Evolutionary conservation across 2,797 vertebrate genomes (phyloP).

Genomic region (Silurus lanzhouensis): DNA sequence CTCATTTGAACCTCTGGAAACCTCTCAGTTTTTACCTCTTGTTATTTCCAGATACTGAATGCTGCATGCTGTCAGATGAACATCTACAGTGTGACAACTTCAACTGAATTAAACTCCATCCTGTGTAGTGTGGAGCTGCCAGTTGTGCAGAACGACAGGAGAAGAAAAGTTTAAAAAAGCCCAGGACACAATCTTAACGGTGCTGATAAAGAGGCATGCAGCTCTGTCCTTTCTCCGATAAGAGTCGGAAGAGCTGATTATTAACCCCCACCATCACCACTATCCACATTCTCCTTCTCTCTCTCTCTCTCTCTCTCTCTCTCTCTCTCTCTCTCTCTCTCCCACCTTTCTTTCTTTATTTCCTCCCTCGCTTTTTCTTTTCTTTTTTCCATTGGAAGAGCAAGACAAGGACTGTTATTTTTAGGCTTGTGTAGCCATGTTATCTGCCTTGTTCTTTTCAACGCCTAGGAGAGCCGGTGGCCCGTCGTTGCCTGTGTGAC

Average conservation of each 20-base stretch:
- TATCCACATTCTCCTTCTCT: not conserved
- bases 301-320: not conserved
- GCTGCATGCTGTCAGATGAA: constrained; percentile 49
- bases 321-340: constrained; percentile 29
- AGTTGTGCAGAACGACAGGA: constrained; percentile 43
- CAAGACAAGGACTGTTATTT: constrained; percentile 74
- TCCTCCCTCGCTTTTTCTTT: constrained; percentile 32
- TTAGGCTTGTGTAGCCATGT: constrained; percentile 71
- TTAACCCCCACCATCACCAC: constrained; percentile 65
- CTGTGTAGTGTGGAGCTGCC: constrained; percentile 34
- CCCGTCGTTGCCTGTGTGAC: constrained; percentile 72
- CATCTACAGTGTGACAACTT: constrained; percentile 43
- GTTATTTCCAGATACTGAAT: constrained; percentile 24
- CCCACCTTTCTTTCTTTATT: constrained; percentile 5
- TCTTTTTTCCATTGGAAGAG: constrained; percentile 67
- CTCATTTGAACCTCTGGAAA: not conserved
- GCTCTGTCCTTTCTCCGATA: constrained; percentile 86
- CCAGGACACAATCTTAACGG: constrained; percentile 66
- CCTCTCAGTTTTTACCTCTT: not conserved
- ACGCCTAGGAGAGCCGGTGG: constrained; percentile 71
- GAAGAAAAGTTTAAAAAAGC: constrained; percentile 64
- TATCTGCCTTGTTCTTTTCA: constrained; percentile 84
- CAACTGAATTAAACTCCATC: constrained; percentile 50
- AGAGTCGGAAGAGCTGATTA: constrained; percentile 86
- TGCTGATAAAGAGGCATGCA: constrained; percentile 80